Conservation (phyloP, 2,797 vertebrate genomes). For the Poeciliopsis paucimaculata region DNA sequence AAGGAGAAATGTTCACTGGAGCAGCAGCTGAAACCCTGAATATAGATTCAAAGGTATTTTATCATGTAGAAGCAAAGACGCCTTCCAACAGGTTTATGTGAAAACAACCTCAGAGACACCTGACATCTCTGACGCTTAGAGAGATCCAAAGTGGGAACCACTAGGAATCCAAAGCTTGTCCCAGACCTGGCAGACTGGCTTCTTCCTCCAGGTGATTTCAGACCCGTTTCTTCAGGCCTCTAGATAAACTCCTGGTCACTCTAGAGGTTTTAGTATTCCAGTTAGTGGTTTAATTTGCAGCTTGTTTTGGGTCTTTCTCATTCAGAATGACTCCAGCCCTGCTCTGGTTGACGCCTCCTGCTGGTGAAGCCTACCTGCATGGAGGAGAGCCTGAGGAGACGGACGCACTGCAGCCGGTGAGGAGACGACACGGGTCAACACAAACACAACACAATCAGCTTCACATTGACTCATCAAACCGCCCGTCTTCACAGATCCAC, state of each 20-base stretch:
- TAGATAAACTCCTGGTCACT: neutral
- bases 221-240: neutral
- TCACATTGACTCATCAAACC: neutral
- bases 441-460: slow-evolving; percentile 15
- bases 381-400: slow-evolving; percentile 67
- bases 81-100: neutral
- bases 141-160: neutral
- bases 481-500: neutral
- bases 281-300: neutral
- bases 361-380: slow-evolving; percentile 81
- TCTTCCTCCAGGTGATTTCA: neutral
- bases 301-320: neutral
- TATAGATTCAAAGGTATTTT: neutral
- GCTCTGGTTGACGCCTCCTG: neutral
- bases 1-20: neutral
- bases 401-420: slow-evolving; percentile 73
- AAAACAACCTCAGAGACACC: neutral
- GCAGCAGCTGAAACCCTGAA: neutral
- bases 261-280: neutral
- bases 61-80: neutral
- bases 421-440: slow-evolving; percentile 57
- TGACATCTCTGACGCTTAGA: neutral
- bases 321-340: slow-evolving; percentile 17
- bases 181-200: neutral
- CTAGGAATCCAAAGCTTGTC: neutral